These are phyloP conservation scores for Diarsia dahlii DNA, from an alignment of 2,888 invertebrate species.

Conservation along the genomic window DNA sequence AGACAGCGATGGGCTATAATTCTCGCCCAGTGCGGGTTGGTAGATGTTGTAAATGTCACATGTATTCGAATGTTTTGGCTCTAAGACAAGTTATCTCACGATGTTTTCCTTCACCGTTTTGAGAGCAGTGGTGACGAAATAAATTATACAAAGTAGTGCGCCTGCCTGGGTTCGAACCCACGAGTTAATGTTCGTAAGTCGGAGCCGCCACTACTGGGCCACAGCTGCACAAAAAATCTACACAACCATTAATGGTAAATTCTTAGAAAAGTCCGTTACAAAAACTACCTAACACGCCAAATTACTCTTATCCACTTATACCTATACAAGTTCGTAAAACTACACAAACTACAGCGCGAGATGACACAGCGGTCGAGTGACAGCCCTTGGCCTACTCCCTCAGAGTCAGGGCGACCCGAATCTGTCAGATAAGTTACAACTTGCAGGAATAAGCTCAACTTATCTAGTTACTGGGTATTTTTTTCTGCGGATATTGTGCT, in stretches of 20 bases:
- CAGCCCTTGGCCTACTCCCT: slow-evolving; percentile 39
- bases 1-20: too few species aligned
- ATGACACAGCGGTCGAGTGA: slow-evolving; percentile 31
- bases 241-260: background rate
- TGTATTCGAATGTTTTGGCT: too few species aligned
- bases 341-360: slow-evolving; percentile 29
- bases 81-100: too few species aligned
- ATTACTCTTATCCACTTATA: slow-evolving; percentile 34
- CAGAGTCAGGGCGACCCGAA: slow-evolving; percentile 35
- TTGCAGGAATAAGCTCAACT: slow-evolving; percentile 35
- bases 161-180: too few species aligned
- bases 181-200: too few species aligned
- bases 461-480: slow-evolving; percentile 41
- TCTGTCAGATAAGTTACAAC: slow-evolving; percentile 55
- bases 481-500: slow-evolving; percentile 33
- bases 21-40: too few species aligned
- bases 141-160: too few species aligned
- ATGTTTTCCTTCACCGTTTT: too few species aligned
- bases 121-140: too few species aligned
- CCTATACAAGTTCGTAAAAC: slow-evolving; percentile 31
- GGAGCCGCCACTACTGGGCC: too few species aligned
- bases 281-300: slow-evolving; percentile 3
- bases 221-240: too few species aligned
- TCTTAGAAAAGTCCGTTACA: background rate
- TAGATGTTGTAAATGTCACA: too few species aligned